phyloP scores from a whole-genome alignment of 1,140 invertebrate species.

The Ips nitidus region DNA sequence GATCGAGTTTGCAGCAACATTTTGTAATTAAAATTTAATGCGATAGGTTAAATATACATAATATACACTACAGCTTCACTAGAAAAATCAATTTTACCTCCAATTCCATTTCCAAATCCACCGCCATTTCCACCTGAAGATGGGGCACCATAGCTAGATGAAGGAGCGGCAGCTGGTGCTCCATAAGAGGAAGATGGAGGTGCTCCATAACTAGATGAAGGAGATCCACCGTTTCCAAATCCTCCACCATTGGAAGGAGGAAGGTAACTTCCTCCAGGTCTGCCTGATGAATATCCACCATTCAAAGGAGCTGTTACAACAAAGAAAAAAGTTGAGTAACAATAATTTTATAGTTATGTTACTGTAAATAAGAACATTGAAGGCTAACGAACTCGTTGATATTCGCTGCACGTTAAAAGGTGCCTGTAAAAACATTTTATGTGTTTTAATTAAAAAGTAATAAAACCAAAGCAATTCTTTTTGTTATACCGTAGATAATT shows the following conservation, averaged over 20 bases:
- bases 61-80: too few species aligned
- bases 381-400: too few species aligned
- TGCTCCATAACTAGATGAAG: slow-evolving; percentile 52
- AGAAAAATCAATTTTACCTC: slow-evolving; percentile 28
- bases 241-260: slow-evolving; percentile 39
- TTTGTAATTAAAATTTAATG: too few species aligned
- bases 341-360: not conserved
- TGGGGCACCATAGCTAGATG: slow-evolving; percentile 56
- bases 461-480: too few species aligned
- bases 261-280: slow-evolving; percentile 42
- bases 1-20: too few species aligned
- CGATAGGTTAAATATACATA: too few species aligned
- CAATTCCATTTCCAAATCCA: slow-evolving; percentile 40
- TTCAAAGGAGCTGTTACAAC: slow-evolving; percentile 29
- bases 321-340: not conserved
- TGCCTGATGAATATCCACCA: slow-evolving; percentile 44
- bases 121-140: slow-evolving; percentile 41
- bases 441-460: too few species aligned
- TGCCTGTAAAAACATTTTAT: too few species aligned
- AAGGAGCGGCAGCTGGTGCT: slow-evolving; percentile 40
- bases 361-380: too few species aligned
- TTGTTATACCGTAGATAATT: too few species aligned
- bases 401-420: too few species aligned
- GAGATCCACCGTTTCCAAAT: slow-evolving; percentile 40
- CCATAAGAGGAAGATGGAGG: slow-evolving; percentile 55